Evolutionary conservation across 2,113 vertebrate genomes (phyloP), one percentile per base, ranked within the genome.

Genomic region (Taxidea taxus): DNA sequence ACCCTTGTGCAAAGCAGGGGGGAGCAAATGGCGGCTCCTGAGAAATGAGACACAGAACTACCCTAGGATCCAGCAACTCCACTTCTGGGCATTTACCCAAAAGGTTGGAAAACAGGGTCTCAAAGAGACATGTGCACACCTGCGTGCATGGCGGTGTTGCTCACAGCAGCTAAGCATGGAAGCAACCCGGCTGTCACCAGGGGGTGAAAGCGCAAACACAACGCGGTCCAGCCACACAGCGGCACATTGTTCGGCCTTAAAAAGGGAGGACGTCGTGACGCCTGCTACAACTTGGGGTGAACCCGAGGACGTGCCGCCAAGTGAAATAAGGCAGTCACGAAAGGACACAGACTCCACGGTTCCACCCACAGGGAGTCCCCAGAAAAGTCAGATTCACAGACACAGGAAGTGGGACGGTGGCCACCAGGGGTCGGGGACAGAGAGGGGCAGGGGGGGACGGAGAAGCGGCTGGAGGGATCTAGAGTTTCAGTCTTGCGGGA

Each of bases 401-500:
- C 18, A 37, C 18, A 37, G 34, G 20, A n/a, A 10, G 66, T 10
- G 18, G 34, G 20, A 2, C 1, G 18, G 58, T 27, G 62, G 62
- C 29, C 6, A 29, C 62, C 62, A 6, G 29, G 62, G 62, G 62
- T 13, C 2, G 13, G 29, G n/a, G n/a, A n/a, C n/a, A n/a, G n/a
- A n/a, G n/a, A n/a, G n/a, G n/a, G n/a, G n/a, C n/a, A 9, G 13
- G 2, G 4, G 62, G 29, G 29, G 13, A 0, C 2, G 66, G 34
- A n/a, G 34, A 68, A 4, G 16, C 4, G 66, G 34, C 18, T 2
- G 18, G 18, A 37, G 4, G 64, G 34, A 37, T 37, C 66, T 4
- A n/a, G 66, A 37, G 51, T 42, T 56, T 44, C 68, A 12, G 11
- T 31, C 29, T 34, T 4, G 21, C 14, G 1, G n/a, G 23, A 47